Percentiles rank a stretch among this genome's conserved stretches.
Evolutionary conservation across 2,797 vertebrate species (phyloP).

Genomic region (Okamejei kenojei): DNA sequence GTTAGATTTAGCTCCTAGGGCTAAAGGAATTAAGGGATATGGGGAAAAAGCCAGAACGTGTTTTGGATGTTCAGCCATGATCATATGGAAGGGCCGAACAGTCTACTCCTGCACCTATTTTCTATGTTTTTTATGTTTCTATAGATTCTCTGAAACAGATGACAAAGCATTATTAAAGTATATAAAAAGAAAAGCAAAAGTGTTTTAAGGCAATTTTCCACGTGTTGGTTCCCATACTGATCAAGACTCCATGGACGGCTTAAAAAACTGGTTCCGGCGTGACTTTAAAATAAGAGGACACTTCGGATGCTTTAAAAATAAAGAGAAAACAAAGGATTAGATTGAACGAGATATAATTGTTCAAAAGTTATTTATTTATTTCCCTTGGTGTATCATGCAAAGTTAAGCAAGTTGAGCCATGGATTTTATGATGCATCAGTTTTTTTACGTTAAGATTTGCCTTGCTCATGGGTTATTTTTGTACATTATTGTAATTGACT

Average conservation of each 20-base stretch:
- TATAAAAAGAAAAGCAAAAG: not conserved
- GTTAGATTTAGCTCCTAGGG: too few species aligned
- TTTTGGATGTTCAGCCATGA: too few species aligned
- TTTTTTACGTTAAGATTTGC: not conserved
- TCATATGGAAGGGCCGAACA: too few species aligned
- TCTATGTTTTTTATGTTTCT: too few species aligned
- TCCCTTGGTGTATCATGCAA: not conserved
- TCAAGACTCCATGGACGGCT: not conserved
- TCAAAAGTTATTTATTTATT: not conserved
- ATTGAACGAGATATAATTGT: not conserved
- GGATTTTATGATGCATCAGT: not conserved
- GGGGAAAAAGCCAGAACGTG: too few species aligned
- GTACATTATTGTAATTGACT: too few species aligned
- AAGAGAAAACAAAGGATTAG: slow-evolving; percentile 7
- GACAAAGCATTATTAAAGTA: not conserved
- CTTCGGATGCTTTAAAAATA: slow-evolving; percentile 66
- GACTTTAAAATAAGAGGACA: slow-evolving; percentile 60
- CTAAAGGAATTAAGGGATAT: too few species aligned
- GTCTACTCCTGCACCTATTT: too few species aligned
- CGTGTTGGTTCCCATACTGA: not conserved
- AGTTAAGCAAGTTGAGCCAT: not conserved
- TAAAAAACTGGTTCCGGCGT: slow-evolving; percentile 1
- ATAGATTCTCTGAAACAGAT: not conserved
- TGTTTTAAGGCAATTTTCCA: not conserved
- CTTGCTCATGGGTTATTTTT: not conserved